These are phyloP conservation scores for Poecilia picta DNA, from an alignment of 2,797 vertebrate species.

Conservation along the genomic window DNA sequence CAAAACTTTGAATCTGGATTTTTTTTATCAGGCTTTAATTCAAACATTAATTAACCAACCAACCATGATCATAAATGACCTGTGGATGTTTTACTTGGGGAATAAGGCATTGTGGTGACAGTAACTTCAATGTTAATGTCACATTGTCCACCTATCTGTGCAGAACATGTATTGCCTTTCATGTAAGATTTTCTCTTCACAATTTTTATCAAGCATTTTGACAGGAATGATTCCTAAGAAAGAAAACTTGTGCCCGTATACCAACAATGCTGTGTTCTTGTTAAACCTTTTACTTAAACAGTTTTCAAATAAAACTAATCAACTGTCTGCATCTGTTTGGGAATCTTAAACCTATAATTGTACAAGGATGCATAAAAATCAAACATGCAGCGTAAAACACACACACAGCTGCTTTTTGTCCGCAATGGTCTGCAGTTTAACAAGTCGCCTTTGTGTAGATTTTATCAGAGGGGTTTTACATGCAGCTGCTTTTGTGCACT, in stretches of 20 bases:
- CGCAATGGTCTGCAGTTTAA: slow-evolving; percentile 27
- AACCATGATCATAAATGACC: neutral
- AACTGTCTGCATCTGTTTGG: neutral
- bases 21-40: neutral
- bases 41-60: neutral
- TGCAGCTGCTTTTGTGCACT: slow-evolving; percentile 7
- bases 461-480: slow-evolving; percentile 29
- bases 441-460: slow-evolving; percentile 27
- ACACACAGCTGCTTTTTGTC: slow-evolving; percentile 30
- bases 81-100: neutral
- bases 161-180: neutral
- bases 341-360: neutral
- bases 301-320: neutral
- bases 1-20: neutral
- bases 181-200: neutral
- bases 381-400: neutral
- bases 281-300: neutral
- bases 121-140: neutral
- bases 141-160: neutral
- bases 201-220: neutral
- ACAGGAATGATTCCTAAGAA: neutral
- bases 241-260: neutral
- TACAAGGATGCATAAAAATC: neutral
- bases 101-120: neutral
- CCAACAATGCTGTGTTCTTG: neutral